Percentiles rank a stretch among this genome's conserved stretches.
Evolutionary conservation across 2,113 vertebrate genomes (phyloP).

Genomic region (Oryzias melastigma): DNA sequence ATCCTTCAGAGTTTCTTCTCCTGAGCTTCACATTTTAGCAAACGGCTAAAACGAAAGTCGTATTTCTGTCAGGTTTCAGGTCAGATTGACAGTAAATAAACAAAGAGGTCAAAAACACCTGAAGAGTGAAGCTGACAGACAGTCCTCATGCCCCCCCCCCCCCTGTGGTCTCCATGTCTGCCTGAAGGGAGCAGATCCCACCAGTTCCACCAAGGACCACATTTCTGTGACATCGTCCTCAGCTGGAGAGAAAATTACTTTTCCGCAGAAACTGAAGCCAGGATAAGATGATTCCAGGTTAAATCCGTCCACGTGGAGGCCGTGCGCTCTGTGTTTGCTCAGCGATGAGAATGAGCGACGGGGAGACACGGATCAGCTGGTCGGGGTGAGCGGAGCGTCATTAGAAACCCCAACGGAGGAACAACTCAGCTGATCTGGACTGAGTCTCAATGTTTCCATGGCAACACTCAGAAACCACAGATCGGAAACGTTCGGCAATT

Average conservation of each 20-base stretch:
- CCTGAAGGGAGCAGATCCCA: conserved; percentile 15
- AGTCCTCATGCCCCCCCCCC: no score
- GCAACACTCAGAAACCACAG: no score
- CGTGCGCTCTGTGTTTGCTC: conserved; percentile 35
- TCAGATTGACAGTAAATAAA: no score
- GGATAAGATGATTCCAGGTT: conserved; percentile 47
- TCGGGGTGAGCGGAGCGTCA: not conserved
- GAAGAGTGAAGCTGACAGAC: no score
- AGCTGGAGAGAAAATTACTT: conserved; percentile 50
- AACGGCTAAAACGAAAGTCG: conserved; percentile 47
- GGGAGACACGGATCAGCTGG: conserved; percentile 5
- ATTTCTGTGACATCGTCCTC: conserved; percentile 52
- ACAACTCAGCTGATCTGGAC: no score
- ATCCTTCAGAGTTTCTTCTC: conserved; percentile 66
- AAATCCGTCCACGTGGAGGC: conserved; percentile 36
- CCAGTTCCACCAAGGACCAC: conserved; percentile 11
- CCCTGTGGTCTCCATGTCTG: conserved; percentile 14
- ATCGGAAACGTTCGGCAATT: no score
- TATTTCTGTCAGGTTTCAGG: not conserved
- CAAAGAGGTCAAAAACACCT: no score
- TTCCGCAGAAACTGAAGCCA: conserved; percentile 38
- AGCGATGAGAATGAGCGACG: conserved; percentile 59
- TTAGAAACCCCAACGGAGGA: not conserved
- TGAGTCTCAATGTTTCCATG: no score
- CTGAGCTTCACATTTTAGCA: conserved; percentile 60